Percentiles rank a stretch among this genome's conserved stretches.
Evolutionary conservation across 2,888 invertebrate genomes (phyloP).

Genomic region (Dioctria linearis): DNA sequence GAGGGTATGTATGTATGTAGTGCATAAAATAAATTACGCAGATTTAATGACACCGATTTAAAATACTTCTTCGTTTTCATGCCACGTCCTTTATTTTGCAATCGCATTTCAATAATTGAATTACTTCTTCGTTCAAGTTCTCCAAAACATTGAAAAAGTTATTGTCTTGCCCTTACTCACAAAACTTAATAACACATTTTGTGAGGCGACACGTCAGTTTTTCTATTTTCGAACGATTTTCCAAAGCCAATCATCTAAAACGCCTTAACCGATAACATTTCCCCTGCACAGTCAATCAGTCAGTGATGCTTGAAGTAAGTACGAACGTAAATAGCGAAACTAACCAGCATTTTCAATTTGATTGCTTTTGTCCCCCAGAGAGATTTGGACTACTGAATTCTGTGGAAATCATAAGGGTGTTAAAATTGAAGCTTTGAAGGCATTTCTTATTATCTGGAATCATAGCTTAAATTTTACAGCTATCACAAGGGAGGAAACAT

Average conservation of each 20-base stretch:
- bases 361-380: constrained; percentile 39
- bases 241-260: constrained; percentile 38
- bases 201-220: constrained; percentile 33
- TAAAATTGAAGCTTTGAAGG: too few relatives aligned
- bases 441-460: too few relatives aligned
- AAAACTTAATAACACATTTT: not conserved
- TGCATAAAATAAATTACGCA: too few relatives aligned
- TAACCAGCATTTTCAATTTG: constrained; percentile 35
- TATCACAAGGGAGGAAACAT: constrained; percentile 18
- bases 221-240: constrained; percentile 34
- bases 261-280: not conserved
- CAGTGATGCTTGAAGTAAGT: constrained; percentile 17
- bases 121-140: not conserved
- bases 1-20: too few relatives aligned
- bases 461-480: not conserved
- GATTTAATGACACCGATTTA: too few relatives aligned
- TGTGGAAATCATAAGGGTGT: too few relatives aligned
- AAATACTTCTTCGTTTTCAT: too few relatives aligned
- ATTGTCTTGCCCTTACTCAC: constrained; percentile 5
- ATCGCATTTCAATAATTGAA: too few relatives aligned
- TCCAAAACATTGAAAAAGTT: constrained; percentile 4
- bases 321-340: not conserved
- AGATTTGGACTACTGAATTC: not conserved
- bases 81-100: too few relatives aligned
- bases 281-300: not conserved